These are phyloP conservation scores for Heliconius congener DNA, from an alignment of 1,140 invertebrate genomes.

Conservation along the genomic window DNA sequence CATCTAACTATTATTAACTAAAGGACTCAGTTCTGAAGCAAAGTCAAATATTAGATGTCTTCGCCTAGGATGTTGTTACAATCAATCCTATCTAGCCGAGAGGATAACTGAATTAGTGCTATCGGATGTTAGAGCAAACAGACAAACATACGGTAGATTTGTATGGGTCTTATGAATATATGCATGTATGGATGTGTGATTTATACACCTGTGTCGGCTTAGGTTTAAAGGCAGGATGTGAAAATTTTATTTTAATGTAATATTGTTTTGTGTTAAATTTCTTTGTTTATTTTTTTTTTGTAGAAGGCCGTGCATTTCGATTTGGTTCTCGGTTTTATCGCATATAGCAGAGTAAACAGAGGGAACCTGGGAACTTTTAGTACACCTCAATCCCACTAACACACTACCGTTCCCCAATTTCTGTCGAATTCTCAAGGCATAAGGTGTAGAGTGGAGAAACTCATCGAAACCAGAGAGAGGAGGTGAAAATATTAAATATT, in stretches of 20 bases:
- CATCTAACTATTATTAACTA: not conserved
- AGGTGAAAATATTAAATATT: too few relatives aligned
- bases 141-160: constrained; percentile 4
- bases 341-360: too few relatives aligned
- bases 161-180: constrained; percentile 2
- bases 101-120: constrained; percentile 11
- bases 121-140: constrained; percentile 1
- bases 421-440: too few relatives aligned
- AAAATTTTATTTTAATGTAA: not conserved
- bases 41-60: not conserved
- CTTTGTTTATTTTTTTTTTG: too few relatives aligned
- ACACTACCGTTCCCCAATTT: too few relatives aligned
- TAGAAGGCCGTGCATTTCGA: too few relatives aligned
- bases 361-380: too few relatives aligned
- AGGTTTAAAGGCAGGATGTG: not conserved
- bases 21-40: not conserved
- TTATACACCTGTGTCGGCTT: not conserved
- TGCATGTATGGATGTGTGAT: not conserved
- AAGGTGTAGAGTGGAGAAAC: too few relatives aligned
- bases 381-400: too few relatives aligned
- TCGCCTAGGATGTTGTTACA: not conserved
- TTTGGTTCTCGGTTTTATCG: too few relatives aligned
- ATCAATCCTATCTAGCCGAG: not conserved
- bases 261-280: too few relatives aligned
- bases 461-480: too few relatives aligned